These are phyloP conservation scores for Acronicta aceris DNA, from an alignment of 2,888 invertebrate species.

Conservation along the genomic window DNA sequence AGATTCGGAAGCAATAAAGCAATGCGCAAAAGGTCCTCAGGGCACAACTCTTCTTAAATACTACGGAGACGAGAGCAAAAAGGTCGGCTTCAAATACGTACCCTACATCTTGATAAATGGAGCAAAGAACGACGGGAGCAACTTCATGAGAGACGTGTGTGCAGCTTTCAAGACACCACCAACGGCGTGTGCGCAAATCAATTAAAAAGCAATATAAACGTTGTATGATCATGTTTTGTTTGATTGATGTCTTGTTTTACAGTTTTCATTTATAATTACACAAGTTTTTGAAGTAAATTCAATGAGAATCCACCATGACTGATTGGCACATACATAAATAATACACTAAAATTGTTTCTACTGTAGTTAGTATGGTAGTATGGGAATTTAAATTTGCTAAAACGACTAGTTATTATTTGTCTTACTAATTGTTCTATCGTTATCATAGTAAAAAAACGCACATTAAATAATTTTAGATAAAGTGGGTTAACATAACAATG, in stretches of 20 bases:
- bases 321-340: background rate
- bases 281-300: background rate
- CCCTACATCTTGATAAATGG: constrained; percentile 71
- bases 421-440: background rate
- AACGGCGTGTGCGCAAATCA: constrained; percentile 48
- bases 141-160: constrained; percentile 67
- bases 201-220: constrained; percentile 10
- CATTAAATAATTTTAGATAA: background rate
- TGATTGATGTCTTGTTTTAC: constrained; percentile 6
- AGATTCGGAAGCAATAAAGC: constrained; percentile 61
- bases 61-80: constrained; percentile 65
- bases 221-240: background rate
- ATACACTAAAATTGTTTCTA: no score
- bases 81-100: constrained; percentile 53
- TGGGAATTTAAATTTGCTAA: no score
- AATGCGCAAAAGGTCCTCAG: constrained; percentile 66
- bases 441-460: background rate
- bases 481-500: constrained; percentile 10
- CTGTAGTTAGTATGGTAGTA: no score
- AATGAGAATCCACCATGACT: constrained; percentile 6
- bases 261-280: no score
- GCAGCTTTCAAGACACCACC: constrained; percentile 64
- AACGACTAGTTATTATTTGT: background rate
- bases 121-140: constrained; percentile 35
- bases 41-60: constrained; percentile 62